Base-by-base conservation (phyloP, 2,113 vertebrate species). In the Chaetodon trifascialis region DNA sequence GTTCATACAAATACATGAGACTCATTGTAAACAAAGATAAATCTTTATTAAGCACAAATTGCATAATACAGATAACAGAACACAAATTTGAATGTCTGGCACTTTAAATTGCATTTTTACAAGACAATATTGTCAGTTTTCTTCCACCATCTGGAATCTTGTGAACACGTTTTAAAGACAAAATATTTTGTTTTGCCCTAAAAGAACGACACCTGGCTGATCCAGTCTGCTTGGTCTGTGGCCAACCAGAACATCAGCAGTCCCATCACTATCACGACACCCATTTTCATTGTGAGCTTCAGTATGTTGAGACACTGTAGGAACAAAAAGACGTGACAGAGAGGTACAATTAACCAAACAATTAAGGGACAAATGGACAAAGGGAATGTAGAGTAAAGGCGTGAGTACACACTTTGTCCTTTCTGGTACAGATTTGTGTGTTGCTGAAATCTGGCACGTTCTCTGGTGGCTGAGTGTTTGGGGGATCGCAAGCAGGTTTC, bases 171-270 rank as follows among this genome's bases (percentile, higher is more conserved):
- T 69, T n/a, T 23, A 36, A 19, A 12, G 3, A 42, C 34, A 0
- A 38, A 47, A 60, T 25, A 23, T 19, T 0, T 4, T 0, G 14
- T 7, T 42, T 34, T 60, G 11, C 15, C 5, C 73, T 89, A 76
- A 62, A 81, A 63, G 52, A 85, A 77, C 2, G 52, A 64, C 52
- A 42, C 1, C 5, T 64, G 21, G 8, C 42, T 62, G 42, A 89
- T 64, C 89, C 86, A 92, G 9, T 92, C 90, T 23, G 83, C 69
- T 64, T 86, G 86, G 52, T 94, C 88, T 81, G 87, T 87, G 65
- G 84, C 86, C 86, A 93, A 88, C 91, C 88, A 94, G 82, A 92
- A 93, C 72, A 93, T 84, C 66, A 94, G 16, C 47, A 95, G 60
- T 4, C 95, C 95, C 25, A 82, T 75, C 78, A 56, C 44, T 10